Evolutionary conservation across 2,113 vertebrate genomes (phyloP).

Genomic region (Petroica traversi): DNA sequence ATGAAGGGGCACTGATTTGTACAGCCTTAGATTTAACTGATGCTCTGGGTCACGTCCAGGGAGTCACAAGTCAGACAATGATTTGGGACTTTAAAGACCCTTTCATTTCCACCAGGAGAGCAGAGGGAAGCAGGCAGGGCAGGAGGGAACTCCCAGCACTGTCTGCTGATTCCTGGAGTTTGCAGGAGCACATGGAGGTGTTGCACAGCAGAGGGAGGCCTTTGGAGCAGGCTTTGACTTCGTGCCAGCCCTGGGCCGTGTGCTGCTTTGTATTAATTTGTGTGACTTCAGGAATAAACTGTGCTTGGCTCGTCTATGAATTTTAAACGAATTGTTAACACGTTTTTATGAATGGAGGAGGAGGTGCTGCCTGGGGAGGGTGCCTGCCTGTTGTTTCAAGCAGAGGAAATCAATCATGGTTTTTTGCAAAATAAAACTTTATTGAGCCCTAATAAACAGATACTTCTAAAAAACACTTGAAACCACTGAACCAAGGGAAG

Average conservation of each 20-base stretch:
- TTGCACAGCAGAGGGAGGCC: conserved; percentile 32
- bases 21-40: fast-evolving
- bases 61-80: neutral
- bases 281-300: conserved; percentile 30
- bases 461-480: conserved; percentile 39
- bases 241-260: neutral
- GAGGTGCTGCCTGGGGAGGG: conserved; percentile 15
- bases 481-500: conserved; percentile 37
- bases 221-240: conserved; percentile 12
- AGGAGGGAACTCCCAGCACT: neutral
- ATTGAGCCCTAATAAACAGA: conserved; percentile 65
- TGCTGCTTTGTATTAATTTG: conserved; percentile 60
- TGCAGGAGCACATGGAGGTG: neutral
- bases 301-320: conserved; percentile 39
- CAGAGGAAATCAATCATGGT: conserved; percentile 49
- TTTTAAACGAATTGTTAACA: conserved; percentile 70
- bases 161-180: neutral
- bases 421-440: conserved; percentile 59
- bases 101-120: neutral
- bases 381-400: conserved; percentile 44
- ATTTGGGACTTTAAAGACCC: too few relatives aligned
- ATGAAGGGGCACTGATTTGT: neutral
- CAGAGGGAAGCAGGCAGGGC: neutral
- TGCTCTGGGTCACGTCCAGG: fast-evolving
- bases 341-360: conserved; percentile 57